Percentiles rank a stretch among this genome's conserved stretches.
Conservation (phyloP, 2,113 vertebrate species). For the Zeus faber region DNA sequence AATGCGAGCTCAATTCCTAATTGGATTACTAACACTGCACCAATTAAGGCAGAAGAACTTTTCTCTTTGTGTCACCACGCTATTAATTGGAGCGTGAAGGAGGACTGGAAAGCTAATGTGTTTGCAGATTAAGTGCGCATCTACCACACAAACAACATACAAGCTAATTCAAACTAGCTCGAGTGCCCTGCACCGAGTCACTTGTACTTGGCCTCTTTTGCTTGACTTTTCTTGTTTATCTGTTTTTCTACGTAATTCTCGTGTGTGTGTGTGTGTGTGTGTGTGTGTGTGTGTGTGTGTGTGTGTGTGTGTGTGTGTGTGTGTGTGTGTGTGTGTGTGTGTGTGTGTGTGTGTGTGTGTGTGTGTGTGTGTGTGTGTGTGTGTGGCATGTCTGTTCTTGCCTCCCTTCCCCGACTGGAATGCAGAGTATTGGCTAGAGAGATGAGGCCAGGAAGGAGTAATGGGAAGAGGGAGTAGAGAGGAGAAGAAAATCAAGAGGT, state of each 20-base stretch:
- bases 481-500: neutral
- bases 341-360: too few relatives aligned
- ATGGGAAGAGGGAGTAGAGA: neutral
- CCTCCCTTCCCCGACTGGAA: conserved; percentile 61
- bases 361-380: conserved; percentile 6
- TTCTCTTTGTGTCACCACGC: neutral
- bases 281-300: too few relatives aligned
- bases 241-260: too few relatives aligned
- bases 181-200: too few relatives aligned
- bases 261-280: too few relatives aligned
- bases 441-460: conserved; percentile 27
- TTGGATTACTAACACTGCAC: conserved; percentile 6
- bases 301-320: too few relatives aligned
- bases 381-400: conserved; percentile 55
- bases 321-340: too few relatives aligned
- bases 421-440: conserved; percentile 36
- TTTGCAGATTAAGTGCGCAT: conserved; percentile 7
- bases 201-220: too few relatives aligned
- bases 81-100: conserved; percentile 8
- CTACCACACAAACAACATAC: conserved; percentile 17
- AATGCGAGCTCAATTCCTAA: conserved; percentile 2
- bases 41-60: conserved; percentile 3
- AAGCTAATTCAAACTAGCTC: too few relatives aligned
- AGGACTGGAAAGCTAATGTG: neutral
- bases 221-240: too few relatives aligned